A percentile compares a stretch with the other conserved stretches of the same genome.
phyloP scores from a whole-genome alignment of 2,888 invertebrate species.

The Hypomecis punctinalis region DNA sequence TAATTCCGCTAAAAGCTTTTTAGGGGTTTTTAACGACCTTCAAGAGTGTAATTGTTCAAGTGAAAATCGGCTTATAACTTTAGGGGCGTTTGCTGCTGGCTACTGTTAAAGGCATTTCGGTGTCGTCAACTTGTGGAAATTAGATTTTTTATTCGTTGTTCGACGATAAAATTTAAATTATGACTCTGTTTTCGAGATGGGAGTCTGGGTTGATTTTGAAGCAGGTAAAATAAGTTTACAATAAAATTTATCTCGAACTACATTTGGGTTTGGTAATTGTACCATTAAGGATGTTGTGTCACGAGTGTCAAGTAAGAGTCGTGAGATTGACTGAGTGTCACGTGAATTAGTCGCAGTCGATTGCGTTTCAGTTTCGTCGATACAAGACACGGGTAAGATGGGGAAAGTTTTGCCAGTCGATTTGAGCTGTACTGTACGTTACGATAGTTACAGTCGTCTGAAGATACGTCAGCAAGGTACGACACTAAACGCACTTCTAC shows the following conservation, averaged over 20 bases:
- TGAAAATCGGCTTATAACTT: conserved; percentile 59
- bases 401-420: conserved; percentile 13
- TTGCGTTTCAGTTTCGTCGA: conserved; percentile 1
- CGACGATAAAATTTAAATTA: conserved; percentile 28
- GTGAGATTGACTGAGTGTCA: neutral
- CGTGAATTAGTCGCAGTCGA: neutral
- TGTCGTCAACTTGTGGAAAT: conserved; percentile 48
- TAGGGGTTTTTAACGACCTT: conserved; percentile 59
- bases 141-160: conserved; percentile 34
- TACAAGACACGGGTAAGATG: neutral
- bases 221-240: conserved; percentile 14
- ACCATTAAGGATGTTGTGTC: neutral
- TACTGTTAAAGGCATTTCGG: conserved; percentile 50
- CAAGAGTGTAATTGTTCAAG: conserved; percentile 61
- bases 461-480: conserved; percentile 75
- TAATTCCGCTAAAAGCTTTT: conserved; percentile 70
- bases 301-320: too few relatives aligned
- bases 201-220: neutral
- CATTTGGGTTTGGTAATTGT: neutral
- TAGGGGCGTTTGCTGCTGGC: conserved; percentile 47
- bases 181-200: conserved; percentile 9
- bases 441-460: conserved; percentile 55
- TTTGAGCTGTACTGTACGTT: conserved; percentile 42
- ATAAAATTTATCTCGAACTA: neutral
- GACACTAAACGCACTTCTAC: conserved; percentile 82